Evolutionary conservation across 2,113 vertebrate species (phyloP).

Genomic region (Progne subis): DNA sequence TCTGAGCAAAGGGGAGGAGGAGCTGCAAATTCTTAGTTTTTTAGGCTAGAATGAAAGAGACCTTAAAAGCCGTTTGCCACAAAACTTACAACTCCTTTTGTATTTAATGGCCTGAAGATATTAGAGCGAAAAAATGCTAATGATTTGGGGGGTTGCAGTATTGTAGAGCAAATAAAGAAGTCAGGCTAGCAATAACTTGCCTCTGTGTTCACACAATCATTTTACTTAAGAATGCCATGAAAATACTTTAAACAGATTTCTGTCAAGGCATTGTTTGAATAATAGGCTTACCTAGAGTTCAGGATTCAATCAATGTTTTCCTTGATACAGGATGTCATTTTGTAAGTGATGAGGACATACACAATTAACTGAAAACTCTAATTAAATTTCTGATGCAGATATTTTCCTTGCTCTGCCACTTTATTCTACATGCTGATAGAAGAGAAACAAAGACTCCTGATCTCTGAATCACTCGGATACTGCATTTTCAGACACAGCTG

Average conservation of each 20-base stretch:
- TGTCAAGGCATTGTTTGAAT: not conserved
- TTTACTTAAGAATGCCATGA: constrained; percentile 22
- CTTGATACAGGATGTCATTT: not conserved
- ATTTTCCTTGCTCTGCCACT: not conserved
- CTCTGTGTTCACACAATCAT: not conserved
- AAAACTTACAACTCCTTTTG: not conserved
- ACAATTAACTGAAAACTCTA: constrained; percentile 22
- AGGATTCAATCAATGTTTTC: constrained; percentile 4
- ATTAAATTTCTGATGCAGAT: not conserved
- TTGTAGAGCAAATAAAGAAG: constrained; percentile 37
- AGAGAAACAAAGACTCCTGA: not conserved
- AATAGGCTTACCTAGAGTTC: constrained; percentile 16
- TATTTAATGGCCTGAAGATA: constrained; percentile 22
- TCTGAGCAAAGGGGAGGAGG: constrained; percentile 27
- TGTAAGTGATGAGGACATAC: not conserved
- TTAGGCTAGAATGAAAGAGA: not conserved
- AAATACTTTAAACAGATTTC: constrained; percentile 46
- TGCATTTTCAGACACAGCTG: not conserved
- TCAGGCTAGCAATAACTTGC: not conserved
- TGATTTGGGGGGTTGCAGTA: not conserved
- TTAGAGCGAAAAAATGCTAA: constrained; percentile 25
- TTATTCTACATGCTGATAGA: not conserved
- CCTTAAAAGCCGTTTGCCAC: not conserved
- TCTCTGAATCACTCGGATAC: not conserved
- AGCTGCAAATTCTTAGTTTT: constrained; percentile 9